These are phyloP conservation scores for Amia ocellicauda DNA, from an alignment of 2,113 vertebrate genomes.

Conservation along the genomic window DNA sequence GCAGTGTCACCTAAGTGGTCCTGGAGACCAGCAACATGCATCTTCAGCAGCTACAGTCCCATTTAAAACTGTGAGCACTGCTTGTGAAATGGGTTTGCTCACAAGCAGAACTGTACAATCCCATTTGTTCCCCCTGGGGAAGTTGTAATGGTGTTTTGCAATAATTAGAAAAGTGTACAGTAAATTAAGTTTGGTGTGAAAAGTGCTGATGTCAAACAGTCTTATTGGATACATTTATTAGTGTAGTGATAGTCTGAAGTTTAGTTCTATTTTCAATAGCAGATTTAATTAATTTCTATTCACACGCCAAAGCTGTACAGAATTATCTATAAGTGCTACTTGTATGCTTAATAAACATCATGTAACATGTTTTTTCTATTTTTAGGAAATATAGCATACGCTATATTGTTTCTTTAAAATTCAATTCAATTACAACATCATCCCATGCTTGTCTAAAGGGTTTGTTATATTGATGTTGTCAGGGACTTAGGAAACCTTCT, in stretches of 20 bases:
- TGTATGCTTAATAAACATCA: no score
- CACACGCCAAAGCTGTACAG: neutral
- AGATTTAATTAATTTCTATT: neutral
- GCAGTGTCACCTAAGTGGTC: neutral
- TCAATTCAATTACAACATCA: neutral
- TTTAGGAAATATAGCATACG: no score
- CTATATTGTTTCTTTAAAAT: no score
- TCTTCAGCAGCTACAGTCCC: neutral
- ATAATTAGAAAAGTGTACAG: slow-evolving; percentile 34
- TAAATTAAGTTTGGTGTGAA: neutral
- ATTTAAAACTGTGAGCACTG: neutral
- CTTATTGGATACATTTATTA: neutral
- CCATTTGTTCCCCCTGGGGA: slow-evolving; percentile 8
- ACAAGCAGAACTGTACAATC: neutral
- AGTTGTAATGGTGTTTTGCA: slow-evolving; percentile 26
- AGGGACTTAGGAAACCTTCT: neutral
- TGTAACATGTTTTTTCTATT: no score
- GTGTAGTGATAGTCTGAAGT: neutral
- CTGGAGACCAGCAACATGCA: neutral
- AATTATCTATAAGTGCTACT: no score
- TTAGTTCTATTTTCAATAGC: neutral
- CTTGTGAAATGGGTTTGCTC: neutral
- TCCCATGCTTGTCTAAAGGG: neutral
- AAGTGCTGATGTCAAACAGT: slow-evolving; percentile 21
- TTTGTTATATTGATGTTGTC: neutral